phyloP scores from a whole-genome alignment of 2,797 vertebrate genomes.

The Epinephelus malabaricus region DNA sequence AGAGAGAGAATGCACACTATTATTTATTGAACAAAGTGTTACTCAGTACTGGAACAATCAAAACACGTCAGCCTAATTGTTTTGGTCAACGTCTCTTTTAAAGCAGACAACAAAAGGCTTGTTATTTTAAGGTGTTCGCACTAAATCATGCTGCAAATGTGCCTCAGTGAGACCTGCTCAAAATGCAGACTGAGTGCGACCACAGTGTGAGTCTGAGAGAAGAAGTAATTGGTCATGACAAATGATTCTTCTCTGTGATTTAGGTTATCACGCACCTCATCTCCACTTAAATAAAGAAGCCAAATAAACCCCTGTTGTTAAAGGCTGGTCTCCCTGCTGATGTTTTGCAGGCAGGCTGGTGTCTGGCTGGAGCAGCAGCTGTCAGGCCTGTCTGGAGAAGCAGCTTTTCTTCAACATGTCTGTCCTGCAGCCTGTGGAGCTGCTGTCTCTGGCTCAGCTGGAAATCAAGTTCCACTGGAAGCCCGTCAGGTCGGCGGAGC shows the following conservation, averaged over 20 bases:
- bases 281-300: neutral
- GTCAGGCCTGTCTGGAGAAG: constrained; percentile 85
- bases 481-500: constrained; percentile 46
- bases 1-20: neutral
- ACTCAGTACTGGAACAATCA: neutral
- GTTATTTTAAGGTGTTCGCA: neutral
- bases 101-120: neutral
- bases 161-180: neutral
- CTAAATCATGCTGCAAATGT: neutral
- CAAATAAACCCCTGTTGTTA: neutral
- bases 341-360: constrained; percentile 81
- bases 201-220: constrained; percentile 1
- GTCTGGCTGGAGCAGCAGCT: constrained; percentile 66
- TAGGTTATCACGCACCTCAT: neutral
- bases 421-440: constrained; percentile 88
- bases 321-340: neutral
- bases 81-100: neutral
- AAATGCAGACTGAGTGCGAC: neutral
- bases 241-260: neutral
- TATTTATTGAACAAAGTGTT: constrained; percentile 24
- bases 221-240: constrained; percentile 13
- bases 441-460: constrained; percentile 89
- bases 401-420: constrained; percentile 93
- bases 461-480: constrained; percentile 87
- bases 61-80: neutral